phyloP scores from a whole-genome alignment of 2,888 invertebrate species.

The Hermodice carunculata region DNA sequence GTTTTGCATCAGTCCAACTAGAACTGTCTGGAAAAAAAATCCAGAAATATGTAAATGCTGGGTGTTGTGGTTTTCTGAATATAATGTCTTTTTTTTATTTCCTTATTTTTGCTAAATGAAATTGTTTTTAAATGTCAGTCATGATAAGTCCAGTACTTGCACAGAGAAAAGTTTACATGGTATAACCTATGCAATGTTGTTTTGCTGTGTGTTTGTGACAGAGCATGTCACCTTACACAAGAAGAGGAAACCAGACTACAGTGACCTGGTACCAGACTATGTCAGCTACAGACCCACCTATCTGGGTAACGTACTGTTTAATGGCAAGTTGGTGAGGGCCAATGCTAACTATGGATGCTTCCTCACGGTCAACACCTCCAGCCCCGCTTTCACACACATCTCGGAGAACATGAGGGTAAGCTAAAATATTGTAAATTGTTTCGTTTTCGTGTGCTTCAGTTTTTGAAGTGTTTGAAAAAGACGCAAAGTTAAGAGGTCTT shows the following conservation, averaged over 20 bases:
- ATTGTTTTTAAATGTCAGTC: no score
- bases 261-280: slow-evolving; percentile 51
- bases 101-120: no score
- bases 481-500: no score
- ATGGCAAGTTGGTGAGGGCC: slow-evolving; percentile 62
- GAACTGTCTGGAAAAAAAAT: no score
- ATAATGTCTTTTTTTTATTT: no score
- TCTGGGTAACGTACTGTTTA: slow-evolving; percentile 64
- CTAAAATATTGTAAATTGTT: background rate
- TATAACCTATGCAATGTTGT: no score
- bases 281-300: slow-evolving; percentile 50
- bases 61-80: no score
- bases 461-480: background rate
- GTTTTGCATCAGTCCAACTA: no score
- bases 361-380: slow-evolving; percentile 58
- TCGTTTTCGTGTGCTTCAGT: background rate
- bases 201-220: slow-evolving; percentile 30
- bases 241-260: slow-evolving; percentile 52
- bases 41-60: no score
- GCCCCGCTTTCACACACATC: slow-evolving; percentile 47
- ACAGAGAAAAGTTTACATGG: no score
- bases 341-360: slow-evolving; percentile 66
- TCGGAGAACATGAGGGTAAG: slow-evolving; percentile 64
- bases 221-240: slow-evolving; percentile 45
- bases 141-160: no score